Conservation (phyloP, 1,140 invertebrate genomes). For the Semibalanus balanoides region DNA sequence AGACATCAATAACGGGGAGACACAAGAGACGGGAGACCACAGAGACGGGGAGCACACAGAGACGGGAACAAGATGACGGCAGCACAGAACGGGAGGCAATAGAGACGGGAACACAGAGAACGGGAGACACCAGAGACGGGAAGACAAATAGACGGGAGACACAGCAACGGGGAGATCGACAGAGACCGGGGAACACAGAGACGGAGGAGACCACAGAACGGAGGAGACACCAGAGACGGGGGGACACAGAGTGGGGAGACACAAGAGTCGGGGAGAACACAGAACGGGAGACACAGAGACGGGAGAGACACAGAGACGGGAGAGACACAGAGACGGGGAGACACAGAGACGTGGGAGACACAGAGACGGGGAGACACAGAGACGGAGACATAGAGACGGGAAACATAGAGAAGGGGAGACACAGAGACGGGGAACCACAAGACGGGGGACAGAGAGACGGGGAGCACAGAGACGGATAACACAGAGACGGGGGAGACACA, state of each 20-base stretch:
- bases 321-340: background rate
- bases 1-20: background rate
- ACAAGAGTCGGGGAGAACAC: background rate
- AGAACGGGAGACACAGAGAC: too few species aligned
- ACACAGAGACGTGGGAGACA: slow-evolving; percentile 1
- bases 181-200: too few species aligned
- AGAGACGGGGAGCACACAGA: too few species aligned
- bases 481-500: slow-evolving; percentile 3
- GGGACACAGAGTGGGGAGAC: background rate
- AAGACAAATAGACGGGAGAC: slow-evolving; percentile 6
- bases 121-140: slow-evolving; percentile 3
- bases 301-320: background rate
- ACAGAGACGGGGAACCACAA: slow-evolving; percentile 3
- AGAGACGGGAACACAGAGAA: background rate
- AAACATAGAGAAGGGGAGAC: slow-evolving; percentile 3
- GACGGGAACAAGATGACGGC: too few species aligned
- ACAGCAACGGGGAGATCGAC: slow-evolving; percentile 5
- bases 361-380: background rate
- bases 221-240: slow-evolving; percentile 6
- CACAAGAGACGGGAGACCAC: background rate
- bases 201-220: too few species aligned
- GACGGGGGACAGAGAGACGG: slow-evolving; percentile 8
- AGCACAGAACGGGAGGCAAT: background rate
- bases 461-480: background rate
- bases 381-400: slow-evolving; percentile 6